Evolutionary conservation across 2,888 invertebrate genomes (phyloP), one percentile per base, ranked within the genome.

Genomic region (Phytoseiulus persimilis): DNA sequence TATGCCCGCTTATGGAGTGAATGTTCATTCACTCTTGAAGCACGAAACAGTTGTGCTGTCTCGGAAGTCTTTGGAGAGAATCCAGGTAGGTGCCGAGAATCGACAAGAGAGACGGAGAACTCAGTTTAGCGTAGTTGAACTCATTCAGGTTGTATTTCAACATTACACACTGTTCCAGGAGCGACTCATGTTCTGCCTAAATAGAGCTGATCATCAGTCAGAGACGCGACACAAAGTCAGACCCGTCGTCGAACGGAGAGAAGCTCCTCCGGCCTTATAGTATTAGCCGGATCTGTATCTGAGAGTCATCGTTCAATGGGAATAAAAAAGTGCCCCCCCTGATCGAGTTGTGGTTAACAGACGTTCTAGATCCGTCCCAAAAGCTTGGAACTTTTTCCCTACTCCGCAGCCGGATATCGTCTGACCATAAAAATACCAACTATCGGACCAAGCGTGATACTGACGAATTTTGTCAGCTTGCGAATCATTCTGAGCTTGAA

Each of bases 11-110:
- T 99, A 98, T 93, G 97, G 97, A 46, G 94, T 99, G 31, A 99
- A 99, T 94, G 97, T 98, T 0, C 96, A 96, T 93, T 98, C 98
- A 83, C 98, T 99, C 96, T 93, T 99, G 91, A 99, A 99, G 93
- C 96, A 99, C 93, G 96, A 97, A 91, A 98, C 98, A 0, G 93
- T 99, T 18, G 95, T 99, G 6, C 92, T 99, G 1, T 98, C 98
- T 0, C 93, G 95, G 91, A 87, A 87, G 23, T 87, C 87, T 14
- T 99, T 91, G 97, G 98, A 93, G 95, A 96, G 28, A 31, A 87
- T 87, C 18, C 87, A 87, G 87, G 87, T 87, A 23, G 39, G 87
- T 87, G 6, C 39, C 32, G 87, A 11, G 65, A 28, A 65, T n/a
- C 28, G 65, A 65, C 18, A 39, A 6, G 5, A 39, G 3, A 3